phyloP scores from a whole-genome alignment of 2,797 vertebrate species.

The Simalia tracyae region DNA sequence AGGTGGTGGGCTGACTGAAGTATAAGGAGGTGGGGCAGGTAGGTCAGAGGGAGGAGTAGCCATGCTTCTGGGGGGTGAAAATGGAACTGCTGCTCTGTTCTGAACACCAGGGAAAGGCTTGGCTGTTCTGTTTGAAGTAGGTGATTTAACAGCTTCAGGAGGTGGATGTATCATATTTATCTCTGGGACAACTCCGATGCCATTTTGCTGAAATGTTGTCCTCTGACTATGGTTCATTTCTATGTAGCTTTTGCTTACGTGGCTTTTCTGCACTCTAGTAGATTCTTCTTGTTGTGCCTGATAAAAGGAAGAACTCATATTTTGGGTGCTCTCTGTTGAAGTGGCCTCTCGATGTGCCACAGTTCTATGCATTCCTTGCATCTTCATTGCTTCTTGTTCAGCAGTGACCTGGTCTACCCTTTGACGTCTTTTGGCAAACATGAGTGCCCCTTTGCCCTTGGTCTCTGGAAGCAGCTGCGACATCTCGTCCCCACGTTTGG shows the following conservation, averaged over 20 bases:
- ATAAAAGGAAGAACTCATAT: slow-evolving; percentile 52
- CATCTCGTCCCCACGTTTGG: slow-evolving; percentile 82
- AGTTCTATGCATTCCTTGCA: slow-evolving; percentile 70
- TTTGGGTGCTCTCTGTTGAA: slow-evolving; percentile 56
- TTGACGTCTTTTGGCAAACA: slow-evolving; percentile 92
- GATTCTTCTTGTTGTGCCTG: slow-evolving; percentile 67
- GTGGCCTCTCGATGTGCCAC: slow-evolving; percentile 68
- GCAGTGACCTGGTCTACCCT: slow-evolving; percentile 94
- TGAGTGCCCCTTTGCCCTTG: slow-evolving; percentile 92
- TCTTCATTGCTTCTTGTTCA: slow-evolving; percentile 87
- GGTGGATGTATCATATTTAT: slow-evolving; percentile 70
- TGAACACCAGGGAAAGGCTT: slow-evolving; percentile 84
- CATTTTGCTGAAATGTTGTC: slow-evolving; percentile 78
- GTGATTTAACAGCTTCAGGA: slow-evolving; percentile 73
- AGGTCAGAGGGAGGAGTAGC: slow-evolving; percentile 78
- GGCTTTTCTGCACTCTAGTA: slow-evolving; percentile 53
- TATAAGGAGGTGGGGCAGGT: slow-evolving; percentile 77
- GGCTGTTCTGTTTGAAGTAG: slow-evolving; percentile 82
- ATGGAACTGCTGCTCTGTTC: slow-evolving; percentile 75
- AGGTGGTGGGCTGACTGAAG: slow-evolving; percentile 71
- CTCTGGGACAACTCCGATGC: slow-evolving; percentile 67
- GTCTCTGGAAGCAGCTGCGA: slow-evolving; percentile 86
- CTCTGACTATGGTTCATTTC: slow-evolving; percentile 72
- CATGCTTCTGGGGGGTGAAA: slow-evolving; percentile 75
- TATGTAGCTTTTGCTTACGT: slow-evolving; percentile 78